These are phyloP conservation scores for Hemichromis elongatus DNA, from an alignment of 2,113 vertebrate genomes.

Conservation along the genomic window DNA sequence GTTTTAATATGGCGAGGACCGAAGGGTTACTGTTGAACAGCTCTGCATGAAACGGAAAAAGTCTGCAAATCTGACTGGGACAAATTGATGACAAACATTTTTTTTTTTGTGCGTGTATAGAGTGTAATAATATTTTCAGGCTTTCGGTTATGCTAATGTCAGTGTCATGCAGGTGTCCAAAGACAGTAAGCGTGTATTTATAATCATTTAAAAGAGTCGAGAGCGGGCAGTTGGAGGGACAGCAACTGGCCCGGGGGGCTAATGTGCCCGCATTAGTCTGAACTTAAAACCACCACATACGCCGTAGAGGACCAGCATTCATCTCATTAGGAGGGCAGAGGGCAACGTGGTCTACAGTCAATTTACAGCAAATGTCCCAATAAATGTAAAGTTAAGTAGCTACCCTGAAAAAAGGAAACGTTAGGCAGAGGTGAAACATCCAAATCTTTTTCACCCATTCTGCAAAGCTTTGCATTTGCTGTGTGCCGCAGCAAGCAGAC, in stretches of 20 bases:
- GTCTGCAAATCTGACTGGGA: neutral
- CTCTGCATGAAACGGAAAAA: conserved; percentile 14
- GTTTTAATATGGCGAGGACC: conserved; percentile 65
- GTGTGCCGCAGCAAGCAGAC: conserved; percentile 45
- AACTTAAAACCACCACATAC: neutral
- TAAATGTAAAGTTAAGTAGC: conserved; percentile 19
- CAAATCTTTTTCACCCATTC: conserved; percentile 43
- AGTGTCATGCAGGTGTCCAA: neutral
- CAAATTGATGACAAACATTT: neutral
- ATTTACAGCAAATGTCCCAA: neutral
- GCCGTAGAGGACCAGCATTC: neutral
- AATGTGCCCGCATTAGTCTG: neutral
- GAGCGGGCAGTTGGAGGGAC: neutral
- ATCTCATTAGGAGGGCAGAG: neutral
- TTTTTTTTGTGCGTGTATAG: neutral
- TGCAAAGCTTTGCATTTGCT: conserved; percentile 29
- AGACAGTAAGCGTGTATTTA: neutral
- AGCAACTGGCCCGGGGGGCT: neutral
- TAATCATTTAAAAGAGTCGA: neutral
- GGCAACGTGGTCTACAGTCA: neutral
- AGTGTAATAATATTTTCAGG: neutral
- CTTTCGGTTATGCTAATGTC: neutral
- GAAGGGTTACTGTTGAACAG: conserved; percentile 18
- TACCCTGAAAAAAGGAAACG: conserved; percentile 64
- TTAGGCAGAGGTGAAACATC: conserved; percentile 63